Evolutionary conservation across 2,113 vertebrate species (phyloP).

Genomic region (Pavo muticus): DNA sequence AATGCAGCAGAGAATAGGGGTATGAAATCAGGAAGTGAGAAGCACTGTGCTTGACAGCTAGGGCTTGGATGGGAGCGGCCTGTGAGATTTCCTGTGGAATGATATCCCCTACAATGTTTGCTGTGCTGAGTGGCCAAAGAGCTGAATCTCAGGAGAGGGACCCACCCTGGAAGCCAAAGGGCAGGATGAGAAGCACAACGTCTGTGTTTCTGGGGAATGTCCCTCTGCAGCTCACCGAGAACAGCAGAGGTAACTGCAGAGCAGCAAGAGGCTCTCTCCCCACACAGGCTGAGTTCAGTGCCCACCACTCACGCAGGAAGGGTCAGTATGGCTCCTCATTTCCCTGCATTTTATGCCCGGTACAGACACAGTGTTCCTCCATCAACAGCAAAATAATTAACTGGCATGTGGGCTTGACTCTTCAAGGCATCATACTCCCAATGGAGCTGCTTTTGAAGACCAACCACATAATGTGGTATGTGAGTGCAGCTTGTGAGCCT

Average conservation of each 20-base stretch:
- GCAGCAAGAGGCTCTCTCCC: no score
- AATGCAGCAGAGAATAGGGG: accelerated
- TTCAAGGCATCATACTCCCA: accelerated
- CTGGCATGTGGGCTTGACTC: background rate
- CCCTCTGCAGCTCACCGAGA: background rate
- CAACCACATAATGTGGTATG: accelerated
- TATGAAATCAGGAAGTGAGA: background rate
- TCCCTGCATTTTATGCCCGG: background rate
- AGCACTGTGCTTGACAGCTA: background rate
- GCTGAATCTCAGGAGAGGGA: background rate
- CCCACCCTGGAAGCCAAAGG: no score
- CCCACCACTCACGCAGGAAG: no score
- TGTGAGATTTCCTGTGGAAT: background rate
- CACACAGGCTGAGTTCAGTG: no score
- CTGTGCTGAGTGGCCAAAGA: background rate
- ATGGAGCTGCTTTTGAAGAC: background rate
- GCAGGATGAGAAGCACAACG: background rate
- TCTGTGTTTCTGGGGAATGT: background rate
- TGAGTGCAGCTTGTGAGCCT: background rate
- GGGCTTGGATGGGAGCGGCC: background rate
- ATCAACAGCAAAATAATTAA: background rate
- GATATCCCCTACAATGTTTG: accelerated
- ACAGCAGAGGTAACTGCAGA: background rate
- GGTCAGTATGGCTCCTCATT: background rate
- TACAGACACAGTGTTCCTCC: background rate